Base-by-base conservation (phyloP, 1,140 invertebrate species). In the Copidosoma floridanum region DNA sequence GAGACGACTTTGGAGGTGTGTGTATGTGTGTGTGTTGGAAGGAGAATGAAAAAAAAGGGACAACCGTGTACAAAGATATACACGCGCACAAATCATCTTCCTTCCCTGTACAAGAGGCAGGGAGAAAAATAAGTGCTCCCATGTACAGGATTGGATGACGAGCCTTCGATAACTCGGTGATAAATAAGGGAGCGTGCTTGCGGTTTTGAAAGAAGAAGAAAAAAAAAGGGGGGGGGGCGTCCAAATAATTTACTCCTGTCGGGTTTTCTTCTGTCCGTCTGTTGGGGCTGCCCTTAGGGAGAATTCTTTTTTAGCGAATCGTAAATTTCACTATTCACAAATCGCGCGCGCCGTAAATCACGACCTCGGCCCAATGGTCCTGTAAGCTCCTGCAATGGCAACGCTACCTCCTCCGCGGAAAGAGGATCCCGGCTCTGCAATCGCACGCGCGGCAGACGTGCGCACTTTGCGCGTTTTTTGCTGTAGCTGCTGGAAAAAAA, bases 11-110 rank as follows among this genome's bases (percentile, higher is more conserved):
- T n/a, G n/a, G n/a, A n/a, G n/a, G n/a, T n/a, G n/a, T n/a, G n/a
- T n/a, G n/a, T n/a, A n/a, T n/a, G n/a, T n/a, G n/a, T n/a, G n/a
- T n/a, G n/a, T n/a, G n/a, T n/a, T n/a, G n/a, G n/a, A n/a, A n/a
- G n/a, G n/a, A n/a, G n/a, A n/a, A n/a, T n/a, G 38, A 41, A 41
- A 41, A 16, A 41, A 16, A 41, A 41, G 38, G 27, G 10, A 29
- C 16, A 24, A 20, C 16, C 7, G 18, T 11, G 37, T 35, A 35
- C 24, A 52, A 43, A 46, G 8, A 59, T 46, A 46, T 46, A 59
- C 32, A 37, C 24, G 24, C 40, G 40, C 35, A 59, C 24, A 53
- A 53, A 59, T 59, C 29, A 59, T 59, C 38, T 16, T 18, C 40
- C 6, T 50, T 8, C 11, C 10, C 21, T 29, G 20, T 6, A 18